Conservation (phyloP, 1,140 invertebrate genomes). For the Scaptomyza graminum region DNA sequence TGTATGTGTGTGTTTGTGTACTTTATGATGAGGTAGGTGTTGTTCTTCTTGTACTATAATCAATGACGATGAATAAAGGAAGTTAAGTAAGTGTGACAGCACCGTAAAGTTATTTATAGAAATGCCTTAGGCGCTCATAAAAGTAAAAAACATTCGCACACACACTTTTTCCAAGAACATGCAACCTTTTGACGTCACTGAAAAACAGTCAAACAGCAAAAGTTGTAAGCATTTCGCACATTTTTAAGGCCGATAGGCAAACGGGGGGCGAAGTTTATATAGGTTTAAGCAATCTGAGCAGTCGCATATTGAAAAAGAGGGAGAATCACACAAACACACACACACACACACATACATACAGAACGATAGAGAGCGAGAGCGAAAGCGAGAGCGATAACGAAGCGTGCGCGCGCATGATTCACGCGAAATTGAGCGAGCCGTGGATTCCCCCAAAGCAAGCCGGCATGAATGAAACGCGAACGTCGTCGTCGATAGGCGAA, state of each 20-base stretch:
- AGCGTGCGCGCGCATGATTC: conserved; percentile 42
- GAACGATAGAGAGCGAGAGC: conserved; percentile 3
- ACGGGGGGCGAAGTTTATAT: not conserved
- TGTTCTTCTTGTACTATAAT: too few relatives aligned
- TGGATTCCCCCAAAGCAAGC: conserved; percentile 49
- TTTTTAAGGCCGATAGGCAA: conserved; percentile 31
- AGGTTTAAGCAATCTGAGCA: conserved; percentile 28
- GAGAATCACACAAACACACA: not conserved
- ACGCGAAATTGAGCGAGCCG: conserved; percentile 36
- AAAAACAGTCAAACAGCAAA: not conserved
- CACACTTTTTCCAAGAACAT: conserved; percentile 11
- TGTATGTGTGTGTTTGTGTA: not conserved
- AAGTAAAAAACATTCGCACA: not conserved
- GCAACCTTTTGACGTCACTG: conserved; percentile 61
- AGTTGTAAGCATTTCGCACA: conserved; percentile 33
- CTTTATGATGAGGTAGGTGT: not conserved
- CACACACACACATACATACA: conserved; percentile 7
- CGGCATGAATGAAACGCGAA: conserved; percentile 64
- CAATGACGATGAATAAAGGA: conserved; percentile 9
- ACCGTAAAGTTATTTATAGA: conserved; percentile 26
- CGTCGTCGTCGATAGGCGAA: conserved; percentile 27
- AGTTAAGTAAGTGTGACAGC: conserved; percentile 21
- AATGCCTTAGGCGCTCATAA: not conserved
- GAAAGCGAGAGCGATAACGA: conserved; percentile 2
- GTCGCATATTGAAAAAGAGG: not conserved